Percentiles rank a stretch among this genome's conserved stretches.
phyloP scores from a whole-genome alignment of 2,797 vertebrate genomes.

The Momotus momota region DNA sequence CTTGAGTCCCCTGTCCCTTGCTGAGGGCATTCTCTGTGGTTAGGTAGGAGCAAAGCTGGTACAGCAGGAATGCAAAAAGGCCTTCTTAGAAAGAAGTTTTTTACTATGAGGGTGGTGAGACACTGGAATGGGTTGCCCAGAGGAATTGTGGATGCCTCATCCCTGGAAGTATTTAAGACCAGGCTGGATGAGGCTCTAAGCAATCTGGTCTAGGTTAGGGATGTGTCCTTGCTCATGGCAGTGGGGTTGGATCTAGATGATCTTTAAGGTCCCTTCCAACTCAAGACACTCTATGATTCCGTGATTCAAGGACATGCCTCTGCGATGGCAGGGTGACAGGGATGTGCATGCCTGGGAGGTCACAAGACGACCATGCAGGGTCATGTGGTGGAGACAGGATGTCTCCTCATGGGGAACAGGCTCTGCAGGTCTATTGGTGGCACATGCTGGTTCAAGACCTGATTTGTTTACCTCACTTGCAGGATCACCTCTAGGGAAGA shows the following conservation, averaged over 20 bases:
- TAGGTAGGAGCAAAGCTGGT: neutral
- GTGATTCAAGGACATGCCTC: accelerated
- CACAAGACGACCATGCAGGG: neutral
- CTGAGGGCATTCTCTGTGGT: neutral
- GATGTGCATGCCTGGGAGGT: accelerated
- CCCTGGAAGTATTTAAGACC: too few species aligned
- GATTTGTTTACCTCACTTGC: neutral
- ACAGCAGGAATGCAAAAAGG: neutral
- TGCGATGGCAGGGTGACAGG: neutral
- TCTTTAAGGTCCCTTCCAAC: too few species aligned
- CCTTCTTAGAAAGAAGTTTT: too few species aligned
- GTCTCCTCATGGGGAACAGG: neutral
- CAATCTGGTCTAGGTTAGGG: too few species aligned
- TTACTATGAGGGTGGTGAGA: too few species aligned
- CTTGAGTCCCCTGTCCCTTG: neutral
- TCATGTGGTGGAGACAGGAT: neutral
- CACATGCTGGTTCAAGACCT: neutral
- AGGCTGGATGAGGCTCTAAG: too few species aligned
- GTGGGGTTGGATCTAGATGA: too few species aligned
- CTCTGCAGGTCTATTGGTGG: neutral
- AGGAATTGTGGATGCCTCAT: too few species aligned
- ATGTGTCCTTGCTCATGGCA: too few species aligned
- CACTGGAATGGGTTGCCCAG: too few species aligned
- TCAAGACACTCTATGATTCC: too few species aligned
- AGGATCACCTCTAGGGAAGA: neutral